Evolutionary conservation across 2,113 vertebrate species (phyloP), one percentile per base, ranked within the genome.

Genomic region (Melanotaenia duboulayi): DNA sequence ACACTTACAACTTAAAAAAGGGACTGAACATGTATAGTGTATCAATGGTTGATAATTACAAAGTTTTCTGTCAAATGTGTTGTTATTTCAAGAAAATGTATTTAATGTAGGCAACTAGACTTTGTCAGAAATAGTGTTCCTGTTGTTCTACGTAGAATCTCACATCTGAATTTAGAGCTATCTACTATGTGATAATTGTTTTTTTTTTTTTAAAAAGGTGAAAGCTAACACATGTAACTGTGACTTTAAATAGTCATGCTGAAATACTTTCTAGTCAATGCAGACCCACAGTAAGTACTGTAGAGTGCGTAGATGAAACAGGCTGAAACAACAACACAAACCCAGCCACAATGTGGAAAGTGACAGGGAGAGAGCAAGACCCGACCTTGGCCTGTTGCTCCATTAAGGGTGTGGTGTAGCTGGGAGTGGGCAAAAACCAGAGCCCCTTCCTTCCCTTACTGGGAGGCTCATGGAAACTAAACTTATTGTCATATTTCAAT

Each of bases 391-490:
- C 87, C 85, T 68, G 61, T 80, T 69, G 49, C 78, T 74, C 85
- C 59, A 70, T 70, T 39, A 44, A 67, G 69, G 85, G 90, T 83
- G 88, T 81, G 87, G 85, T 77, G 62, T 61, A 50, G 66, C 76
- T 63, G 70, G 63, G 67, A 32, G 77, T 78, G 70, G 74, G 56
- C 74, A 84, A 65, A 52, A 58, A 81, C 49, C 78, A 76, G 52
- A 80, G 80, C 86, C 87, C 72, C 90, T 90, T 90, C 87, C 91
- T 91, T 91, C 84, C 91, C 71, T 76, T 80, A 71, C 68, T 71
- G 88, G 88, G 87, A 81, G 85, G 88, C 82, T 78, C 80, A 80
- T 90, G 91, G 91, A 92, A 92, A 92, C 49, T 80, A 74, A 85
- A 87, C 52, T 69, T 50, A 20, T 20, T n/a, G 35, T 76, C 40